These are phyloP conservation scores for Chromoteleia sp. DNA, from an alignment of 2,888 invertebrate species.

Conservation along the genomic window DNA sequence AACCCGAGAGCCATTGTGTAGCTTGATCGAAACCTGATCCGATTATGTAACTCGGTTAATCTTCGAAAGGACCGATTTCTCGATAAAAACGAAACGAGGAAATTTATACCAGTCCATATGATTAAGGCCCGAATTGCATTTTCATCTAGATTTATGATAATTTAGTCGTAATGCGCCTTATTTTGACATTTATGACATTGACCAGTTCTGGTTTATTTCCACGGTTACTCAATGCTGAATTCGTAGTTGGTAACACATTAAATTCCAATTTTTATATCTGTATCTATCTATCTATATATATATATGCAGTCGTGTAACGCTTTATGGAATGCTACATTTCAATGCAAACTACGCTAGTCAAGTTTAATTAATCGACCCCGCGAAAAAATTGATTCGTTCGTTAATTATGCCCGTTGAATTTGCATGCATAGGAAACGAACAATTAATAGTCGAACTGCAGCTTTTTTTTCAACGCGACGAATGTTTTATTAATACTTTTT, in stretches of 20 bases:
- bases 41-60: constrained; percentile 50
- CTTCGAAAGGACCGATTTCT: constrained; percentile 12
- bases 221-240: constrained; percentile 24
- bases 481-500: constrained; percentile 16
- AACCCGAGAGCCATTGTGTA: constrained; percentile 3
- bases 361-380: constrained; percentile 26
- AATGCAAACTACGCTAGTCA: constrained; percentile 12
- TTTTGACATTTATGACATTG: constrained; percentile 16
- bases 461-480: background rate
- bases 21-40: constrained; percentile 19
- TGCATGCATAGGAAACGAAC: constrained; percentile 31
- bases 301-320: no score
- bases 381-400: constrained; percentile 29
- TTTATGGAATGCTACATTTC: constrained; percentile 32
- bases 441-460: constrained; percentile 10
- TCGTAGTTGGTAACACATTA: background rate
- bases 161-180: background rate
- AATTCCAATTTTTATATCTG: constrained; percentile 13
- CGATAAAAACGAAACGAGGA: constrained; percentile 7
- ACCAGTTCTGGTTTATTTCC: constrained; percentile 10
- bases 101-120: constrained; percentile 7
- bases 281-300: no score
- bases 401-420: constrained; percentile 41
- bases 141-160: constrained; percentile 28
- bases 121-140: constrained; percentile 8